These are phyloP conservation scores for Liposcelis brunnea DNA, from an alignment of 2,888 invertebrate genomes.

Conservation along the genomic window DNA sequence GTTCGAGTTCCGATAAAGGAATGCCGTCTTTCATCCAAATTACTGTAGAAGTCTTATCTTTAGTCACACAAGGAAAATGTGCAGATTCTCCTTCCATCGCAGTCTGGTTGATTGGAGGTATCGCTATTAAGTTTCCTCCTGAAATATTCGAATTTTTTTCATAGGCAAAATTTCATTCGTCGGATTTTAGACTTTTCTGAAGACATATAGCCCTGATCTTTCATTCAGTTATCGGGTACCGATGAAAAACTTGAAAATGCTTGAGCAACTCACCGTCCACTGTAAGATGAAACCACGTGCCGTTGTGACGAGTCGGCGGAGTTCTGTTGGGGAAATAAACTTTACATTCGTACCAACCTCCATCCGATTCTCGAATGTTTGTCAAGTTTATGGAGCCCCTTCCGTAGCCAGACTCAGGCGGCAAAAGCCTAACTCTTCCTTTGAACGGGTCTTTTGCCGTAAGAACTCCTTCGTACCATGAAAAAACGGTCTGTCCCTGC, in stretches of 20 bases:
- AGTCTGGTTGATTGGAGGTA: slow-evolving; percentile 77
- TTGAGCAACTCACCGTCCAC: slow-evolving; percentile 52
- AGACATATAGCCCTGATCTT: no score
- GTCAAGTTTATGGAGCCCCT: slow-evolving; percentile 68
- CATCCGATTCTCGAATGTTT: slow-evolving; percentile 71
- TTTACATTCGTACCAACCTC: slow-evolving; percentile 83
- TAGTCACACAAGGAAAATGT: slow-evolving; percentile 65
- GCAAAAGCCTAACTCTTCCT: slow-evolving; percentile 52
- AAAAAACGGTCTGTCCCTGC: slow-evolving; percentile 62
- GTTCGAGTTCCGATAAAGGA: slow-evolving; percentile 39
- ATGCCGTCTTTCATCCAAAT: slow-evolving; percentile 51
- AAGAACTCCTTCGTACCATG: slow-evolving; percentile 59
- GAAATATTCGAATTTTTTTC: slow-evolving; percentile 18
- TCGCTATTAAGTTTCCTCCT: slow-evolving; percentile 77
- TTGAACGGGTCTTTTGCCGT: slow-evolving; percentile 49
- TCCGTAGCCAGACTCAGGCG: slow-evolving; percentile 31
- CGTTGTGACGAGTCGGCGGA: slow-evolving; percentile 70
- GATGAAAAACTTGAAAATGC: not conserved
- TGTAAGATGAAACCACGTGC: slow-evolving; percentile 74
- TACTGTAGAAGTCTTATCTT: slow-evolving; percentile 44
- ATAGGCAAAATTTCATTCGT: no score
- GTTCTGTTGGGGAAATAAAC: slow-evolving; percentile 75
- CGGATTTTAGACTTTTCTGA: no score
- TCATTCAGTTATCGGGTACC: no score
- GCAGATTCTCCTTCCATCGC: slow-evolving; percentile 69